Conservation (phyloP, 1,140 invertebrate species). For the Littorina saxatilis region DNA sequence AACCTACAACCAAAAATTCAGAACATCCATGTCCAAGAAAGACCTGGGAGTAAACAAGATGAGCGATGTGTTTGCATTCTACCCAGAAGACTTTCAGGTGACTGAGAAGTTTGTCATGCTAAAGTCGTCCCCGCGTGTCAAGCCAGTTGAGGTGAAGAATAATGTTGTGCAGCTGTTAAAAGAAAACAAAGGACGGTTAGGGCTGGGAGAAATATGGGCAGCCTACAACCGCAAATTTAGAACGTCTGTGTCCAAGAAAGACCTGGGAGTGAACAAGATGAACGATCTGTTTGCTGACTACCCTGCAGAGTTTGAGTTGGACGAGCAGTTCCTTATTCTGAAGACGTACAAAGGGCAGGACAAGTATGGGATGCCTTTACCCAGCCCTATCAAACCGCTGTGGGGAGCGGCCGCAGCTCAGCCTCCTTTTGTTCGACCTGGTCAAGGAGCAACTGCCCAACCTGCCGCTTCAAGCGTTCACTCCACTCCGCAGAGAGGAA, state of each 20-base stretch:
- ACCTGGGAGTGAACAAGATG: not conserved
- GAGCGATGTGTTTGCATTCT: not conserved
- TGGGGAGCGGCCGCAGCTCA: not conserved
- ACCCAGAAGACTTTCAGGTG: not conserved
- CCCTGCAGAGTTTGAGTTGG: not conserved
- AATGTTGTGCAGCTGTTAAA: slow-evolving; percentile 14
- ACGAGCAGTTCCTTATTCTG: not conserved
- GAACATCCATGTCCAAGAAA: not conserved
- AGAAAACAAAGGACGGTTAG: not conserved
- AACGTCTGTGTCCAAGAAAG: not conserved
- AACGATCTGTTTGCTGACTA: not conserved
- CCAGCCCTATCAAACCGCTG: not conserved
- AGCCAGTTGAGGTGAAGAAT: no score
- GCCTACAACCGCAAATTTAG: not conserved
- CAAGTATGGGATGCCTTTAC: not conserved
- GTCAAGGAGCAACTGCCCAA: not conserved
- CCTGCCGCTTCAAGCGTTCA: not conserved
- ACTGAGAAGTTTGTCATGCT: no score
- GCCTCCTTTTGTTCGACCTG: not conserved
- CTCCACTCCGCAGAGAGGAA: not conserved
- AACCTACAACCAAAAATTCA: slow-evolving; percentile 5
- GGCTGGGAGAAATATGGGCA: not conserved
- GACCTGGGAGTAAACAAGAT: not conserved
- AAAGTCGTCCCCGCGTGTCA: no score
- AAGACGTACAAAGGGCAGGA: not conserved